A percentile compares a stretch with the other conserved stretches of the same genome.
phyloP scores from a whole-genome alignment of 2,888 invertebrate genomes.

The Aleiodes testaceus region DNA sequence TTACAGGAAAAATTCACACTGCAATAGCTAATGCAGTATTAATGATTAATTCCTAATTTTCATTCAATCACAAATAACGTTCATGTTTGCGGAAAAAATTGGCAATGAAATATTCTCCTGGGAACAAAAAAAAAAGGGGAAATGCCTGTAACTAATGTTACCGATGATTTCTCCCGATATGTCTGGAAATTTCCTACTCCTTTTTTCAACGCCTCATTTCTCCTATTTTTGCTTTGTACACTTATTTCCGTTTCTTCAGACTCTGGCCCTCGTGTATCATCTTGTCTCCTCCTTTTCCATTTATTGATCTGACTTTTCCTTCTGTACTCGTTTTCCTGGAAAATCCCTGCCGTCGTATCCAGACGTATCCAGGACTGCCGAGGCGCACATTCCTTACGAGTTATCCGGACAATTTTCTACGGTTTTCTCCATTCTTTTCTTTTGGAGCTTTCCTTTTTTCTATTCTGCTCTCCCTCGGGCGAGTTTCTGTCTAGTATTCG shows the following conservation, averaged over 20 bases:
- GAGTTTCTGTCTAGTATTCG: conserved; percentile 5
- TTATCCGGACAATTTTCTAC: conserved; percentile 31
- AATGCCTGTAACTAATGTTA: neutral
- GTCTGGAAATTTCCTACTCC: neutral
- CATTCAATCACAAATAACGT: too few relatives aligned
- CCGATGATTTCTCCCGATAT: neutral
- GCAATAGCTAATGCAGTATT: too few relatives aligned
- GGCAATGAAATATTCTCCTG: too few relatives aligned
- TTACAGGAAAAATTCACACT: too few relatives aligned
- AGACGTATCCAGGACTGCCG: conserved; percentile 23
- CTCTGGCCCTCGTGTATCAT: conserved; percentile 11
- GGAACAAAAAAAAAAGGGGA: too few relatives aligned
- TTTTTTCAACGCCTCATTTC: neutral
- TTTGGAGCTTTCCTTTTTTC: neutral
- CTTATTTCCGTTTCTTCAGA: conserved; percentile 6
- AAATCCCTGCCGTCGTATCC: conserved; percentile 13
- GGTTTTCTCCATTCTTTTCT: conserved; percentile 4
- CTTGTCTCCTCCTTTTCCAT: conserved; percentile 3
- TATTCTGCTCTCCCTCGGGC: conserved; percentile 1
- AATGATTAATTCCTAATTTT: too few relatives aligned
- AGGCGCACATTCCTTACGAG: conserved; percentile 30
- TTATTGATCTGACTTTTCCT: conserved; percentile 22
- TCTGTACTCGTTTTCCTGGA: conserved; percentile 14
- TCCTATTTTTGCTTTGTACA: neutral
- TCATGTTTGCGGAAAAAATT: too few relatives aligned